phyloP scores from a whole-genome alignment of 1,140 invertebrate genomes.

The Euura lappo region DNA sequence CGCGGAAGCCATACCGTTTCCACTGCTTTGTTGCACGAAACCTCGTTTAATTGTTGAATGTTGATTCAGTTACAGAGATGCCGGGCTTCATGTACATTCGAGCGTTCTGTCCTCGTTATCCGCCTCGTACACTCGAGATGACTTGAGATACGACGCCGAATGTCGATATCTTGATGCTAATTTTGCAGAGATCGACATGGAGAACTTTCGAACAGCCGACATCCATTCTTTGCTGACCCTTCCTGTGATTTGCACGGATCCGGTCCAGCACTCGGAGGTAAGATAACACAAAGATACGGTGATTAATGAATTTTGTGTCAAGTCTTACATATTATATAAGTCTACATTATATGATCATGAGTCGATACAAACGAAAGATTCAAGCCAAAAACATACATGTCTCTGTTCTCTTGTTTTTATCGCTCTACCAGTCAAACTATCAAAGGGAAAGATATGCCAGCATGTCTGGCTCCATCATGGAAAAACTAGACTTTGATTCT shows the following conservation, averaged over 20 bases:
- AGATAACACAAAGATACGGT: background rate
- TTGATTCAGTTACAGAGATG: slow-evolving; percentile 75
- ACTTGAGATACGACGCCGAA: slow-evolving; percentile 80
- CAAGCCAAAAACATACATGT: slow-evolving; percentile 40
- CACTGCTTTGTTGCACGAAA: too few relatives aligned
- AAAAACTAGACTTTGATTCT: slow-evolving; percentile 78
- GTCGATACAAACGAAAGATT: slow-evolving; percentile 13
- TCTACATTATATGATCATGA: background rate
- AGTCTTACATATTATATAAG: background rate
- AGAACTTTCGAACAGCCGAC: slow-evolving; percentile 89
- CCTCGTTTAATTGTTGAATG: slow-evolving; percentile 17
- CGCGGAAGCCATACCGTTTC: too few relatives aligned
- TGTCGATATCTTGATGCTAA: slow-evolving; percentile 90
- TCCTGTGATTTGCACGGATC: slow-evolving; percentile 71
- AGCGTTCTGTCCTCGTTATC: slow-evolving; percentile 82
- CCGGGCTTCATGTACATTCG: slow-evolving; percentile 74
- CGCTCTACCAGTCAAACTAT: slow-evolving; percentile 66
- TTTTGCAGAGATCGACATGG: slow-evolving; percentile 93
- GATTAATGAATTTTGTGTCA: slow-evolving; percentile 15
- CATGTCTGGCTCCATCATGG: slow-evolving; percentile 81
- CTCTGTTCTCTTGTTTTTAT: slow-evolving; percentile 55
- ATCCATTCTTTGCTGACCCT: slow-evolving; percentile 84
- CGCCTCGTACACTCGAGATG: slow-evolving; percentile 77
- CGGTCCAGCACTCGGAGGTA: slow-evolving; percentile 60
- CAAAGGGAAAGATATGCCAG: slow-evolving; percentile 83